Evolutionary conservation across 2,888 invertebrate genomes (phyloP).

Genomic region (Ectemnius continuus): DNA sequence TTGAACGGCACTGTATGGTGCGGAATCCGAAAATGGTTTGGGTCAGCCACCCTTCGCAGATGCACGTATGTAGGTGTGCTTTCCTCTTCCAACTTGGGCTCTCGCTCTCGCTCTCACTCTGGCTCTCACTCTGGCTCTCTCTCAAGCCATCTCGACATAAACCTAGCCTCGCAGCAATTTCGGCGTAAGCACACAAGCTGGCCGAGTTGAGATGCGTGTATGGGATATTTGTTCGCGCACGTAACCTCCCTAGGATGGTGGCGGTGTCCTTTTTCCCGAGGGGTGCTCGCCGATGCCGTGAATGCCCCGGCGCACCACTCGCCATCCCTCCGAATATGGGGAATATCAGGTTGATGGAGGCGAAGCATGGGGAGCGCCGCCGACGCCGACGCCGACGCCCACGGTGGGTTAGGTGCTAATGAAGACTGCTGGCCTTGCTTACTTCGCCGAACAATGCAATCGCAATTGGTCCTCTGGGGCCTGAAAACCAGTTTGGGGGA

Average conservation of each 20-base stretch:
- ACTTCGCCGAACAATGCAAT: slow-evolving; percentile 51
- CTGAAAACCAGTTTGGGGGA: too few species aligned
- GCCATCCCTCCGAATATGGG: not conserved
- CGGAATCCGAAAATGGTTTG: slow-evolving; percentile 45
- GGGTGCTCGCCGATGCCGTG: too few species aligned
- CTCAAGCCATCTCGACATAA: not conserved
- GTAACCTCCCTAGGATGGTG: too few species aligned
- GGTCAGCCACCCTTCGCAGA: slow-evolving; percentile 31
- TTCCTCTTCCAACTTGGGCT: slow-evolving; percentile 15
- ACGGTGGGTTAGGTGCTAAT: slow-evolving; percentile 46
- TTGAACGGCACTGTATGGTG: too few species aligned
- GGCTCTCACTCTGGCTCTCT: not conserved
- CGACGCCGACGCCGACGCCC: too few species aligned
- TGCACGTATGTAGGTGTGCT: too few species aligned
- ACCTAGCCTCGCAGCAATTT: not conserved
- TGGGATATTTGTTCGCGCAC: slow-evolving; percentile 1
- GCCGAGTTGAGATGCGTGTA: not conserved
- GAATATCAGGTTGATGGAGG: slow-evolving; percentile 7
- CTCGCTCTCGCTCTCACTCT: too few species aligned
- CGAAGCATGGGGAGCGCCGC: slow-evolving; percentile 1
- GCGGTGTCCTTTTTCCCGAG: too few species aligned
- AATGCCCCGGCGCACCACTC: too few species aligned
- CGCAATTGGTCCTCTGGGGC: slow-evolving; percentile 43
- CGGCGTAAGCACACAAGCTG: slow-evolving; percentile 7
- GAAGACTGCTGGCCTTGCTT: slow-evolving; percentile 42